A percentile compares a stretch with the other conserved stretches of the same genome.
phyloP scores from a whole-genome alignment of 2,888 invertebrate genomes.

The Abrostola tripartita region DNA sequence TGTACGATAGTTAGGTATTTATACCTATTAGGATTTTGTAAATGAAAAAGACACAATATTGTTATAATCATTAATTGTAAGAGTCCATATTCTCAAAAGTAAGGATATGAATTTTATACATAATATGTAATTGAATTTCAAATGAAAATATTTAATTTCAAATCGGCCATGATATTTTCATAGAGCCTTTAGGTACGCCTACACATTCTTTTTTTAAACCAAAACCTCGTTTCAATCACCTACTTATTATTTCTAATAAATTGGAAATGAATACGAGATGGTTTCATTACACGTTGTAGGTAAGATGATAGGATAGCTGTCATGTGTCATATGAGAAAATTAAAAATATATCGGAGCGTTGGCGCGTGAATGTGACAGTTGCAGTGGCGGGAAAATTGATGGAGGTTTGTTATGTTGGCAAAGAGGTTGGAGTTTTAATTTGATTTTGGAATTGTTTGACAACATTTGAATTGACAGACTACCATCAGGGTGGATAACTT shows the following conservation, averaged over 20 bases:
- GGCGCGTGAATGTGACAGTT: conserved; percentile 70
- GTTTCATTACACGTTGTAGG: conserved; percentile 29
- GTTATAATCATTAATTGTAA: too few relatives aligned
- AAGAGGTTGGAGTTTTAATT: background rate
- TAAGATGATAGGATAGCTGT: conserved; percentile 74
- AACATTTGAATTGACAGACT: background rate
- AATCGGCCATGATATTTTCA: background rate
- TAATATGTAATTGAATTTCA: background rate
- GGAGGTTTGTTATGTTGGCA: conserved; percentile 54
- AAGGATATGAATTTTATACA: background rate
- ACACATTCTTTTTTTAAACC: background rate
- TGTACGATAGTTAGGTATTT: too few relatives aligned
- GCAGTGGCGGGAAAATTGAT: conserved; percentile 71
- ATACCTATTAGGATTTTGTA: too few relatives aligned
- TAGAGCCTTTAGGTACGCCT: background rate
- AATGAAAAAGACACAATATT: too few relatives aligned
- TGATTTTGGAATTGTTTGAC: background rate
- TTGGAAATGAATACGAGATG: conserved; percentile 31
- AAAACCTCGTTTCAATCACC: background rate
- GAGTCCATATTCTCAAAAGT: too few relatives aligned
- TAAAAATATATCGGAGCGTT: conserved; percentile 75
- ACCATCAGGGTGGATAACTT: too few relatives aligned
- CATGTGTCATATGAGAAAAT: conserved; percentile 68
- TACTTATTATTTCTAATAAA: conserved; percentile 1
- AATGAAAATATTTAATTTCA: too few relatives aligned